Evolutionary conservation across 2,888 invertebrate genomes (phyloP), one percentile per base, ranked within the genome.

Genomic region (Ectemnius cavifrons): DNA sequence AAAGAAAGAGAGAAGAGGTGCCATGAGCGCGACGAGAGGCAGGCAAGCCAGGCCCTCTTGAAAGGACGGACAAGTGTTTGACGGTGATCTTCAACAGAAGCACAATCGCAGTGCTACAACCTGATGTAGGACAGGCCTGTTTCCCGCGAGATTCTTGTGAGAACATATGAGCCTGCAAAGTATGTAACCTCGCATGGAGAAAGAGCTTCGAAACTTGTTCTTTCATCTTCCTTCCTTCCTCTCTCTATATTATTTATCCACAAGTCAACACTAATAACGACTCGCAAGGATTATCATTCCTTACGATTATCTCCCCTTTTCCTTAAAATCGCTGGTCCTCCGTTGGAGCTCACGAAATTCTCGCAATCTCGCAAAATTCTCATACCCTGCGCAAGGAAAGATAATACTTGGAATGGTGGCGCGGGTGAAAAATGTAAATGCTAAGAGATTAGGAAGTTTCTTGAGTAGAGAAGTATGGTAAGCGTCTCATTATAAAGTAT

Each of bases 41-140:
- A 37, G 37, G 6, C 37, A 37, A 37, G 37, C 37, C 37, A 11
- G 37, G 37, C 61, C 61, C 67, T 57, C 70, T 80, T 73, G 63
- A 81, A 67, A 14, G n/a, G 56, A 73, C 73, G 62, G 20, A 71
- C 70, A 68, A 82, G 83, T 78, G 82, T 70, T 78, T 69, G 74
- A 75, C 78, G 77, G 70, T 84, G 84, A 84, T 83, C 80, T 75
- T 79, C 71, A 76, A 56, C 84, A 85, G 84, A 85, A 73, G 63
- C 78, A 68, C 52, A 56, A 11, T 37, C 37, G 8, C 37, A 37
- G 6, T 37, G 37, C 56, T 57, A 57, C 61, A 27, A 46, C 46
- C 37, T 63, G 73, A 80, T 58, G 71, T 49, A 47, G 60, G 63
- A 65, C 76, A 78, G 78, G 59, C 65, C 69, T n/a, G 58, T 63